These are phyloP conservation scores for Carollia perspicillata DNA, from an alignment of 2,113 vertebrate species.

Conservation along the genomic window DNA sequence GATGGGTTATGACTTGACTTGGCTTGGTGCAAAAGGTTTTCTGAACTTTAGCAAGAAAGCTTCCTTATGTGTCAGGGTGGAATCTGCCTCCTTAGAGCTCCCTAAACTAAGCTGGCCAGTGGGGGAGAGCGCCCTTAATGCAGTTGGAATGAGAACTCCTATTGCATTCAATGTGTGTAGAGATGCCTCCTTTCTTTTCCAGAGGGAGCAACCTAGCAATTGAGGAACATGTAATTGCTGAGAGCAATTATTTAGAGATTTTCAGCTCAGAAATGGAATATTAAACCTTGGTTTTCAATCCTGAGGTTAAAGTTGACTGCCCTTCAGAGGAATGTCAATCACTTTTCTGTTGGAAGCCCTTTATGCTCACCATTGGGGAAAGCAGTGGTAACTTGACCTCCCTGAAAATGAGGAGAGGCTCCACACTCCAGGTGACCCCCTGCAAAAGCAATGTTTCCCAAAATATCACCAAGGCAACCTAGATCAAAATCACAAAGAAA, in stretches of 20 bases:
- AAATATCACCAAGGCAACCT: not conserved
- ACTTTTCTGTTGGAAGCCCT: not conserved
- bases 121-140: not conserved
- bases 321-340: not conserved
- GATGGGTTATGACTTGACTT: not conserved
- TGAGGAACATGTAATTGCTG: not conserved
- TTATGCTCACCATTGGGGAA: not conserved
- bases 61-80: not conserved
- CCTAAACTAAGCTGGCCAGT: not conserved
- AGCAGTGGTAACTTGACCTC: not conserved
- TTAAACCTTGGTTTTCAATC: not conserved
- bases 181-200: not conserved
- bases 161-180: not conserved
- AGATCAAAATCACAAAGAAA: not conserved
- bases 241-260: not conserved
- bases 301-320: not conserved
- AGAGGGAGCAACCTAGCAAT: not conserved
- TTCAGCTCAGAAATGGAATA: not conserved
- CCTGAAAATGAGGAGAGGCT: not conserved
- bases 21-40: not conserved
- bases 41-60: not conserved
- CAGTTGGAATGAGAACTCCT: not conserved
- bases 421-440: fast-evolving
- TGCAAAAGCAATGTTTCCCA: not conserved
- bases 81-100: not conserved